Conservation (phyloP, 2,888 invertebrate genomes). For the Tinea semifulvella region DNA sequence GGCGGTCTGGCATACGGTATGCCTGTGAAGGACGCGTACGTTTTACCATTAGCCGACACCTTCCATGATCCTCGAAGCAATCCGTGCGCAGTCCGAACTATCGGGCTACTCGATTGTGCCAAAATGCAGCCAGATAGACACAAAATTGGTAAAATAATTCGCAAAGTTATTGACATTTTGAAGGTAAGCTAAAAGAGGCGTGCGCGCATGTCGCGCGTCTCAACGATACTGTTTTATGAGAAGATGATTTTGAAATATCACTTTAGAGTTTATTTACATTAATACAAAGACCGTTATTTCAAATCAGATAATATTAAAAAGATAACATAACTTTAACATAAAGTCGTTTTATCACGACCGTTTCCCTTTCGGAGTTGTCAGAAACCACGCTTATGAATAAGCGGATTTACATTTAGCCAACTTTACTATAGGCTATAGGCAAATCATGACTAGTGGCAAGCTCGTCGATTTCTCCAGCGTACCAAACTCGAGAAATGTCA, state of each 20-base stretch:
- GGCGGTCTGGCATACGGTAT: conserved; percentile 75
- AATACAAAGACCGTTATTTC: too few species aligned
- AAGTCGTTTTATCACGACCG: too few species aligned
- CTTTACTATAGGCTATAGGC: too few species aligned
- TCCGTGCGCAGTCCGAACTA: conserved; percentile 41
- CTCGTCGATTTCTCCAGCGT: too few species aligned
- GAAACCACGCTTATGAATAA: too few species aligned
- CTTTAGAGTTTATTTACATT: neutral
- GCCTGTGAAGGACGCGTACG: conserved; percentile 69
- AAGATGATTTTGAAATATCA: neutral
- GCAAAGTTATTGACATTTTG: neutral
- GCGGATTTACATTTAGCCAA: too few species aligned
- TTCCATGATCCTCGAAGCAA: conserved; percentile 47
- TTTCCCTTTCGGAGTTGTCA: too few species aligned
- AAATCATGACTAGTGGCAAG: too few species aligned
- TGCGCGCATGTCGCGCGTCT: neutral
- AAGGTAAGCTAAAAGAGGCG: neutral
- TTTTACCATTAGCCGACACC: conserved; percentile 41
- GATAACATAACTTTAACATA: too few species aligned
- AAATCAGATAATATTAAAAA: too few species aligned
- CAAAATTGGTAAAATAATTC: neutral
- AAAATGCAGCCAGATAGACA: neutral
- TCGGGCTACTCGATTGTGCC: conserved; percentile 27
- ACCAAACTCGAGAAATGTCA: too few species aligned
- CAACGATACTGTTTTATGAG: neutral